These are phyloP conservation scores for Megastigmus dorsalis DNA, from an alignment of 2,888 invertebrate species.

Conservation along the genomic window DNA sequence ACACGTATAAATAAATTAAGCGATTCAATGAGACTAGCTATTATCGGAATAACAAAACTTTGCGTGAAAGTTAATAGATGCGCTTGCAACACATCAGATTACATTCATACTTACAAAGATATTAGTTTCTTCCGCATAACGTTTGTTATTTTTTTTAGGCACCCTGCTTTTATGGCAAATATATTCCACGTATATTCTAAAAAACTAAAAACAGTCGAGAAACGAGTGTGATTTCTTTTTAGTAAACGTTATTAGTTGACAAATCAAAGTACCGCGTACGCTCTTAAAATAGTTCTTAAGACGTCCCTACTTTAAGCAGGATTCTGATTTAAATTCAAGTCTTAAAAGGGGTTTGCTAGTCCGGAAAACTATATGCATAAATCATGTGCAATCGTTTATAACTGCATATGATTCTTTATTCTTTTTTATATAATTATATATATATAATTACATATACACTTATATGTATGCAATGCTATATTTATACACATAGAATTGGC, in stretches of 20 bases:
- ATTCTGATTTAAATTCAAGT: neutral
- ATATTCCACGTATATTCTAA: conserved; percentile 35
- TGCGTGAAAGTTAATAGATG: conserved; percentile 29
- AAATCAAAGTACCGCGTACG: neutral
- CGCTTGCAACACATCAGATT: conserved; percentile 35
- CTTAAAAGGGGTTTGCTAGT: neutral
- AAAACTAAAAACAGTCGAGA: conserved; percentile 29
- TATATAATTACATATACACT: conserved; percentile 14
- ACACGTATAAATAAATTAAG: conserved; percentile 51
- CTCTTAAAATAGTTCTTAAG: neutral
- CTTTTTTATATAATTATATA: too few relatives aligned
- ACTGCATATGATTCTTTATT: too few relatives aligned
- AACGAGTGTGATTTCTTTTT: conserved; percentile 28
- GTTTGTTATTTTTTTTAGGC: conserved; percentile 56
- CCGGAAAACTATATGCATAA: conserved; percentile 4
- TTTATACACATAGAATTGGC: too few relatives aligned
- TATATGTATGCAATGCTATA: neutral
- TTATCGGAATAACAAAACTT: conserved; percentile 60
- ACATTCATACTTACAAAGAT: conserved; percentile 33
- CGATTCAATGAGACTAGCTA: conserved; percentile 68
- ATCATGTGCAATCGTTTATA: too few relatives aligned
- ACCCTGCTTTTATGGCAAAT: conserved; percentile 61
- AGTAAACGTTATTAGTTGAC: neutral
- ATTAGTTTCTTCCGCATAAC: conserved; percentile 33
- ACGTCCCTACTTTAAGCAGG: neutral